These are phyloP conservation scores for Desmophyllum pertusum DNA, from an alignment of 92 coral and sea anemone species.

Conservation along the genomic window DNA sequence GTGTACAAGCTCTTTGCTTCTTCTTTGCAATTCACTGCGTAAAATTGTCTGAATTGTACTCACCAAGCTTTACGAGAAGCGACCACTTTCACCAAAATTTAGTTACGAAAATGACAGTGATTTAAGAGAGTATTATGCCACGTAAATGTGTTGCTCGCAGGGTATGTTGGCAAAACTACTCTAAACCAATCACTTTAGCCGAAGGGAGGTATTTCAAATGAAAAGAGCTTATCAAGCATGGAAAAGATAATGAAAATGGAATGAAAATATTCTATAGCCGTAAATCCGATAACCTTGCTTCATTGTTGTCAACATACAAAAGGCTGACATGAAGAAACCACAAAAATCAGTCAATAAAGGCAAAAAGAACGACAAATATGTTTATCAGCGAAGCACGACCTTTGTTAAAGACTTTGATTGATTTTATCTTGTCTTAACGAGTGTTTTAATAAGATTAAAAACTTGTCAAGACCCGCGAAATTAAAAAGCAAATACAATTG, in stretches of 20 bases:
- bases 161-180: neutral
- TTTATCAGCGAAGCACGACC: neutral
- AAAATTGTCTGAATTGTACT: neutral
- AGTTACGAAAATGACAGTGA: neutral
- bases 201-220: conserved; percentile 35
- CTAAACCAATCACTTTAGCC: conserved; percentile 15
- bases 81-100: too few species aligned
- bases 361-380: conserved; percentile 30
- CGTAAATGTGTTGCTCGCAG: neutral
- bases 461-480: neutral
- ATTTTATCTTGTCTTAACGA: too few species aligned
- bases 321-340: conserved; percentile 24
- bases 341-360: conserved; percentile 4
- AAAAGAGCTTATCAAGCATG: conserved; percentile 23
- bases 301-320: conserved; percentile 16
- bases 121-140: neutral
- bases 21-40: neutral
- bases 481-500: neutral
- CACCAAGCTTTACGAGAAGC: conserved; percentile 5
- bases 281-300: neutral
- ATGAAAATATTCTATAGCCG: neutral
- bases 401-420: neutral
- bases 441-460: conserved; percentile 6
- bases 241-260: conserved; percentile 3
- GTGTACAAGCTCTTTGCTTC: neutral